Evolutionary conservation across 2,113 vertebrate species (phyloP), one percentile per base, ranked within the genome.

Genomic region (Australoheros scitulus): DNA sequence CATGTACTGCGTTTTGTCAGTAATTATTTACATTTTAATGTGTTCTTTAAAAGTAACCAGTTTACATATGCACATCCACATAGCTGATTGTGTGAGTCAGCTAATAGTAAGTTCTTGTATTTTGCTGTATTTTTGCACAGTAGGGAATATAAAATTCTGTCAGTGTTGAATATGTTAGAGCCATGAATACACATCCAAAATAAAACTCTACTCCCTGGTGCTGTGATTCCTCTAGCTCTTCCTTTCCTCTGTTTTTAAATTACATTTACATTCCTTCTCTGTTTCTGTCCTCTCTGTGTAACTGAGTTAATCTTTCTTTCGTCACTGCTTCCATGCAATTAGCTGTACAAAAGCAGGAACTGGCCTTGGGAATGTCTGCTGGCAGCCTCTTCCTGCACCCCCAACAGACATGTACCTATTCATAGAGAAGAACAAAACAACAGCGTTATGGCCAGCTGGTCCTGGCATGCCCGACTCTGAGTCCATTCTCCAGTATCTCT

Each of bases 271-370:
- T 60, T 57, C 63, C 56, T 29, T 83, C 32, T 85, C 24, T 74
- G 57, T 84, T 78, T 78, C 70, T 34, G 60, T 80, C 55, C 36
- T 84, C 43, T 78, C 41, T 65, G 34, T 63, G 10, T 81, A 47
- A 32, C 50, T 22, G 52, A 76, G 18, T 38, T 57, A 14, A n/a
- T 85, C 59, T 86, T 91, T 90, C 81, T 58, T 57, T 88, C 75
- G 52, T 90, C 14, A 1, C 61, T 57, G 64, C 72, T 84, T 92
- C 52, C 65, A 72, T 58, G 56, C 64, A 84, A 61, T 84, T 91
- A 61, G 76, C 43, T 59, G 63, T 81, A 94, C 91, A 92, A 93
- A 92, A 90, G 90, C 91, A 92, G 92, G 93, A 94, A 88, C 84
- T 89, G 89, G 80, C 82, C 82, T 86, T 79, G 83, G 74, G 86